Conservation (phyloP, 2,113 vertebrate species). For the Nestor notabilis region DNA sequence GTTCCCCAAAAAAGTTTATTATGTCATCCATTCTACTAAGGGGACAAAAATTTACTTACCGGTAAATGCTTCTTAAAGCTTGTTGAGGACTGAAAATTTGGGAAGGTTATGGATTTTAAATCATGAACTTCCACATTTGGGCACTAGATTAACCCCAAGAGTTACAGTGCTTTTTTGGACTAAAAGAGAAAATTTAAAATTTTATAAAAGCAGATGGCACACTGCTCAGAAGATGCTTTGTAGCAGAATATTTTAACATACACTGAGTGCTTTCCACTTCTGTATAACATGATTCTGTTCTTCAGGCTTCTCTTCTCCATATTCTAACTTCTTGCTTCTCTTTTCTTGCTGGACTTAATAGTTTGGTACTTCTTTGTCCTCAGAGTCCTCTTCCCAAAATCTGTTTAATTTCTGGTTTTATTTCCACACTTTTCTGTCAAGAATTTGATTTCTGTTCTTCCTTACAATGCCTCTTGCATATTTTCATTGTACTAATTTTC, state of each 20-base stretch:
- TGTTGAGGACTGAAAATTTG: background rate
- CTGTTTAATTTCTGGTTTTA: background rate
- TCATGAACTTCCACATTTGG: background rate
- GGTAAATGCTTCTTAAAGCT: background rate
- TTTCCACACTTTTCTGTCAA: background rate
- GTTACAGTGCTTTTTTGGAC: background rate
- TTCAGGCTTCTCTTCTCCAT: background rate
- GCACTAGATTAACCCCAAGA: background rate
- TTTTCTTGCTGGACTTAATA: background rate
- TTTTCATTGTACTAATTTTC: background rate
- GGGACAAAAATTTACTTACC: conserved; percentile 7
- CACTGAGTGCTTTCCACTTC: background rate
- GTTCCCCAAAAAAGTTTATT: background rate
- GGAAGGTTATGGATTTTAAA: background rate
- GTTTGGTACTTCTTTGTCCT: background rate
- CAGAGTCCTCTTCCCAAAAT: background rate
- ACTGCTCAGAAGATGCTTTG: background rate
- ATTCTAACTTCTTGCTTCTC: background rate
- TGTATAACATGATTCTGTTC: background rate
- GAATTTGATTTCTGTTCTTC: background rate
- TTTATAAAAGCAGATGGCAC: background rate
- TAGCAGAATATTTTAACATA: background rate
- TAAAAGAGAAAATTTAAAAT: background rate
- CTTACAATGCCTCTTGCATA: background rate
- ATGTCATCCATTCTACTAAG: background rate